Evolutionary conservation across 2,888 invertebrate species (phyloP), one percentile per base, ranked within the genome.

Genomic region (Autographa gamma): DNA sequence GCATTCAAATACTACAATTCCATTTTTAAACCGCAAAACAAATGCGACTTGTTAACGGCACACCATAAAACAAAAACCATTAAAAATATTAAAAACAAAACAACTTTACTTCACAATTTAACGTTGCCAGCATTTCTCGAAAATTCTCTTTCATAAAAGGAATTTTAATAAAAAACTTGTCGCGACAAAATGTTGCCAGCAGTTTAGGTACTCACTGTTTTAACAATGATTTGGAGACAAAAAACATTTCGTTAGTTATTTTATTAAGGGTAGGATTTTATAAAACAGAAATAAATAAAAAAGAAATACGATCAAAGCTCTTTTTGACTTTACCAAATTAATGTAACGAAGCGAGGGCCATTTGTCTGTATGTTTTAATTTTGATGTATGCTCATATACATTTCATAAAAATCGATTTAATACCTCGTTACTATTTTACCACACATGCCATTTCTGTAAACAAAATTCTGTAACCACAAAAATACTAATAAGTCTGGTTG

Each of bases 121-220:
- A 56, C 54, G 19, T 56, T 5, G 19, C 19, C 5, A n/a, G 34
- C 8, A 19, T 54, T 66, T 54, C 32, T 56, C 31, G 3, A 64
- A 77, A 77, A 16, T 38, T 54, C 9, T 3, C n/a, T 62, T 11
- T 25, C 43, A 16, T 48, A 67, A 78, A 64, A 56, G 25, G 8
- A 64, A 52, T 65, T 70, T 67, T 58, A 52, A 66, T 56, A 63
- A 69, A 79, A 75, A 66, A 58, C 66, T 70, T 61, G 65, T 76
- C 60, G 54, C 60, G 2, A 19, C 56, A 59, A 63, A 65, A 31
- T 64, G 34, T 66, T 74, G 5, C 18, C 14, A 77, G 66, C 67
- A 48, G 48, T 8, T 48, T 48, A 48, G 48, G n/a, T 76, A 63
- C 66, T 41, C 41, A 70, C 56, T 76, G 76, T 76, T 19, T 25